Evolutionary conservation across 2,797 vertebrate species (phyloP), one percentile per base, ranked within the genome.

Genomic region (Hozukius guyotensis): DNA sequence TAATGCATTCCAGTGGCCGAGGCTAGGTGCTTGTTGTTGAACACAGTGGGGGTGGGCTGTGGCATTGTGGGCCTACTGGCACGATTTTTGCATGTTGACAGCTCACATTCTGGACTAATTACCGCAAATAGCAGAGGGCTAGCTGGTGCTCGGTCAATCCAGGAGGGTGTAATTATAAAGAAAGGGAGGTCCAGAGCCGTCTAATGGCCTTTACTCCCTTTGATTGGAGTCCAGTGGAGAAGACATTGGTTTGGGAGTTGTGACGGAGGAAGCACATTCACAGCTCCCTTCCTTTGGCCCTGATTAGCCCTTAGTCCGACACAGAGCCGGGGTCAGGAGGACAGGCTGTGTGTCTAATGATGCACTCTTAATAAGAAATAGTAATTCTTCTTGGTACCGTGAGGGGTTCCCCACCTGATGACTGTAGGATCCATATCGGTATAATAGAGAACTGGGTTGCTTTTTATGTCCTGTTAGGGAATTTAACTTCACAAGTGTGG

Each of bases 41-140:
- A 83, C 87, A 80, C 81, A 79, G 82, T 74, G 86, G 89, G 82
- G 93, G 89, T 57, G 87, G 87, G 81, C 72, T 34, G 79, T n/a
- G 67, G 82, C 84, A 68, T 82, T 83, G 77, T 88, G 74, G 86
- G 80, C 88, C 89, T 84, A 83, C 85, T 93, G 89, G 91, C 82
- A 88, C 81, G 24, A 85, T 93, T 91, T 92, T 92, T 95, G 90
- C 91, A 92, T 95, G 93, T 94, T 95, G 93, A 96, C 95, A 95
- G 94, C 93, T 94, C 91, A 92, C 93, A 95, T 95, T 96, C 92
- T 94, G 88, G 88, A 93, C 94, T 96, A 96, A 96, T 96, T 96
- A 95, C 89, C 78, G 29, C 91, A 94, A 94, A 96, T 90, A 94
- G 93, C 85, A 91, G 75, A 81, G 85, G 92, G 91, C 92, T 94